phyloP scores from a whole-genome alignment of 2,888 invertebrate genomes.

The Scelioninae gen. 1 region DNA sequence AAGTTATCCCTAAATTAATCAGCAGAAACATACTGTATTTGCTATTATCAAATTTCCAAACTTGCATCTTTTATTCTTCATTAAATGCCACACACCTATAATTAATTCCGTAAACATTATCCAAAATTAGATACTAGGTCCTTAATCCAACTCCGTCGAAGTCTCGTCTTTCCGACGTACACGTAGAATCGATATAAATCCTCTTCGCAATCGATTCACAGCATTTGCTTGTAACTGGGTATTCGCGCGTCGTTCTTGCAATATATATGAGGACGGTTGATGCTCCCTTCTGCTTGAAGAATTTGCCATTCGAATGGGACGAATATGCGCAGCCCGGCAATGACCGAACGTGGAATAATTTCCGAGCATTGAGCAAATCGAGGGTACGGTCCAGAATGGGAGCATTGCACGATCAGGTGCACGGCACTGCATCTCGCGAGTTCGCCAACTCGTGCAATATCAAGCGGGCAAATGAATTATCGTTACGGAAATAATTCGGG shows the following conservation, averaged over 20 bases:
- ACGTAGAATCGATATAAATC: slow-evolving; percentile 34
- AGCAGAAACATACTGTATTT: too few species aligned
- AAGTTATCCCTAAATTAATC: too few species aligned
- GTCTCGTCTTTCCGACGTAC: neutral
- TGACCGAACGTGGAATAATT: slow-evolving; percentile 59
- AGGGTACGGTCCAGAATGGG: slow-evolving; percentile 7
- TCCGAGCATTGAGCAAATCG: slow-evolving; percentile 5
- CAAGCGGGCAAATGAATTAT: slow-evolving; percentile 69
- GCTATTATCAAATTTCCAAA: neutral
- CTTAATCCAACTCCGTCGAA: slow-evolving; percentile 5
- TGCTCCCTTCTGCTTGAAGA: slow-evolving; percentile 39
- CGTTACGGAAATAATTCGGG: slow-evolving; percentile 75
- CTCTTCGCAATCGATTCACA: slow-evolving; percentile 22
- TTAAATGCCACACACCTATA: neutral
- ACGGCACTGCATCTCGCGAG: slow-evolving; percentile 32
- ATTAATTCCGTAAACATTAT: slow-evolving; percentile 21
- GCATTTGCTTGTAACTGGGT: slow-evolving; percentile 12
- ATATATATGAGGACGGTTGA: slow-evolving; percentile 42
- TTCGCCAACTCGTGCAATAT: slow-evolving; percentile 68
- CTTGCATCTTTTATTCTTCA: slow-evolving; percentile 29
- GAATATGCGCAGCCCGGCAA: slow-evolving; percentile 18
- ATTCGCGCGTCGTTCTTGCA: slow-evolving; percentile 50
- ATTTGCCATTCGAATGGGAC: slow-evolving; percentile 39
- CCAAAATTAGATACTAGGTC: slow-evolving; percentile 15
- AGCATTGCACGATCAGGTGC: slow-evolving; percentile 32